A percentile compares a stretch with the other conserved stretches of the same genome.
Conservation (phyloP, 2,888 invertebrate genomes). For the Rapana venosa region DNA sequence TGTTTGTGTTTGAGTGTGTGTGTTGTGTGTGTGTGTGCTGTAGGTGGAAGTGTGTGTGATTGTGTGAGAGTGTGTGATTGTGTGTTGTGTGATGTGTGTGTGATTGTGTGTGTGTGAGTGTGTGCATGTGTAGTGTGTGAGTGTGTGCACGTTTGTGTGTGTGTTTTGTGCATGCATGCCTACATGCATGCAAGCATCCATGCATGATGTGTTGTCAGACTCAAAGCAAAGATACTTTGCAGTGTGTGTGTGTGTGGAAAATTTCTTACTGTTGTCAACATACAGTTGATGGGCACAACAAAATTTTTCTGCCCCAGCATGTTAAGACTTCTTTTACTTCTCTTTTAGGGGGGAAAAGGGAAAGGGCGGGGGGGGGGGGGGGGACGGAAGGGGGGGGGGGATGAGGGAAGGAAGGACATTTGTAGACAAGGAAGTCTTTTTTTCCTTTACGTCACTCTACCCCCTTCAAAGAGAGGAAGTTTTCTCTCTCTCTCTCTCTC, state of each 20-base stretch:
- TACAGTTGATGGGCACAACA: neutral
- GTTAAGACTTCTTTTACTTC: too few species aligned
- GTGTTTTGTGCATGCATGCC: neutral
- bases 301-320: too few species aligned
- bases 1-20: neutral
- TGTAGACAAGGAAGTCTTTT: neutral
- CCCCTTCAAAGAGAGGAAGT: too few species aligned
- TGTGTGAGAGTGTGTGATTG: neutral
- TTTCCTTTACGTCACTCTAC: too few species aligned
- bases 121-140: neutral
- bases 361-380: neutral
- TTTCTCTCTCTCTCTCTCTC: too few species aligned
- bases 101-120: neutral
- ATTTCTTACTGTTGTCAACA: too few species aligned
- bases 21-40: neutral
- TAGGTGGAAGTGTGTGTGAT: neutral
- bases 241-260: too few species aligned
- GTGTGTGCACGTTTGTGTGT: neutral
- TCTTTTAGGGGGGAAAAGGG: neutral
- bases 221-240: neutral
- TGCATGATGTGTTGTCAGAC: neutral
- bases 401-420: neutral
- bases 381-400: neutral
- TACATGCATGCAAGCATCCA: neutral
- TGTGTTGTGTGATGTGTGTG: too few species aligned